Base-by-base conservation (phyloP, 64 coral and sea anemone genomes). In the Catalaphyllia jardinei region DNA sequence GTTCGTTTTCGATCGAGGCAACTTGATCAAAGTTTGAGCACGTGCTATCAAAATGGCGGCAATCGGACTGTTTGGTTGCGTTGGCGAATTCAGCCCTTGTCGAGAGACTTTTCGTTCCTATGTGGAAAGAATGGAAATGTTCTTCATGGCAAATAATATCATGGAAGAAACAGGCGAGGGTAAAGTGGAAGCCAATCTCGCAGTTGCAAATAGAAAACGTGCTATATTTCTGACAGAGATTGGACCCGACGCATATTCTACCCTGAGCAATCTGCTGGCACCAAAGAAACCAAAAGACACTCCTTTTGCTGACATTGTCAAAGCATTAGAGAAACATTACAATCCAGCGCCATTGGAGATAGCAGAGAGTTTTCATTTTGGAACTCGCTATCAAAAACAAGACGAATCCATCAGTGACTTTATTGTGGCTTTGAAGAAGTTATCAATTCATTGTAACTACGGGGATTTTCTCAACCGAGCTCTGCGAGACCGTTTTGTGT, bases 121-220 rank as follows among this genome's bases (percentile, higher is more conserved):
- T 62, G 87, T 79, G 50, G 87, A 89, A 79, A 89, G 87, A 79
- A 89, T 89, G 87, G 87, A 89, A 54, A 89, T 89, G 87, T 79
- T 89, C 35, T 89, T 89, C 38, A 76, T 78, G 72, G 8, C 73
- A 60, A 89, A 89, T 57, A 79, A 74, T 76, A 89, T 89, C 1
- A 5, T 79, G n/a, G 73, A 89, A 63, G 59, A 76, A 54, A 38
- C 72, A 31, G 87, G 30, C 42, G 42, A 46, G 42, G 42, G 42
- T 46, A 46, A 46, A 46, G 42, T 5, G 42, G 42, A 46, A 46
- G 42, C 42, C 42, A 46, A 46, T 46, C 42, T 46, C 42, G 42
- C 42, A 46, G 42, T 46, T 46, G 42, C 42, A 46, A 46, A 46
- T 46, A 46, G 42, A 8, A 46, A 46, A 46, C 42, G 42, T 46